phyloP scores from a whole-genome alignment of 2,113 vertebrate species.

The Rhynchopsitta pachyrhyncha region DNA sequence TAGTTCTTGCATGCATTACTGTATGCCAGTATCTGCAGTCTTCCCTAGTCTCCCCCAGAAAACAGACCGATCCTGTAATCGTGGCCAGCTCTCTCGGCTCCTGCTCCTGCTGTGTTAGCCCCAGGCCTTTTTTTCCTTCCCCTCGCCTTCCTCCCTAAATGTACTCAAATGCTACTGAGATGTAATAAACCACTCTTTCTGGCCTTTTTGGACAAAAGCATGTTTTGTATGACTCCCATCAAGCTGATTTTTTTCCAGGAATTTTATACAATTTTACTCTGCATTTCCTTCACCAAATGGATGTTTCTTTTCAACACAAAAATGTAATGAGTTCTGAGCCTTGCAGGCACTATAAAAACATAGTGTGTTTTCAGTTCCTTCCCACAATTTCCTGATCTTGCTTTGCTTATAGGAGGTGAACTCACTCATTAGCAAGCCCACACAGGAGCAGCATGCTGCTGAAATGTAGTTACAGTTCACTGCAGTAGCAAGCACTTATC shows the following conservation, averaged over 20 bases:
- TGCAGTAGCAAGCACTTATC: background rate
- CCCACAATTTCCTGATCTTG: conserved; percentile 9
- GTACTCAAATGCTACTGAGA: background rate
- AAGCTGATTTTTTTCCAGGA: background rate
- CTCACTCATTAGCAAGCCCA: background rate
- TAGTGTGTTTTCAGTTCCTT: background rate
- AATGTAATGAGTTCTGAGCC: background rate
- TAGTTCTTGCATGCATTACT: too few relatives aligned
- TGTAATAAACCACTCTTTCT: background rate
- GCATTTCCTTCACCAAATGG: background rate
- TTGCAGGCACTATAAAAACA: background rate
- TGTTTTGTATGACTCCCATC: background rate
- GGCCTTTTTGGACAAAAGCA: background rate
- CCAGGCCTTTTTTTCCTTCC: background rate
- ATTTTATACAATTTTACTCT: background rate
- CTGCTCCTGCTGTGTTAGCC: background rate
- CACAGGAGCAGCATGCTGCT: background rate
- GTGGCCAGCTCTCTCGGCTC: background rate
- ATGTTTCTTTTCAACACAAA: background rate
- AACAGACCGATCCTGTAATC: background rate
- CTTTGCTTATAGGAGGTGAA: background rate
- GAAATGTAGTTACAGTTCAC: background rate
- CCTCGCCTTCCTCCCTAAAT: background rate
- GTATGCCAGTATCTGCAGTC: background rate
- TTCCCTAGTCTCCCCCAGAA: background rate